These are phyloP conservation scores for Dasysyrphus albostriatus DNA, from an alignment of 2,888 invertebrate genomes.

Conservation along the genomic window DNA sequence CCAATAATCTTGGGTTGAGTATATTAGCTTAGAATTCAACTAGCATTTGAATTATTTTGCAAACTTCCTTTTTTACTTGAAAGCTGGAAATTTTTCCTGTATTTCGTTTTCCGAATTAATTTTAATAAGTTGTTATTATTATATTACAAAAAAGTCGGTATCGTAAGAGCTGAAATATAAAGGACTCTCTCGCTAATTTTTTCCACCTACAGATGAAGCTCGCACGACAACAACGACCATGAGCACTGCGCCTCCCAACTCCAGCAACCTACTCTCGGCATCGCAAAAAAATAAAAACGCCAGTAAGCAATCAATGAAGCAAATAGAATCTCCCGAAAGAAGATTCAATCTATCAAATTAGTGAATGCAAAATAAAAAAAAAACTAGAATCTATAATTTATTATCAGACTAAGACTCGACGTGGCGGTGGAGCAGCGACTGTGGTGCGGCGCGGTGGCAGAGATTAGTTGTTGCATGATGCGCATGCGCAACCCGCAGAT, in stretches of 20 bases:
- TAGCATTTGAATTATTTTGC: too few species aligned
- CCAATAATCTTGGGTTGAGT: too few species aligned
- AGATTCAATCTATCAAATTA: slow-evolving; percentile 76
- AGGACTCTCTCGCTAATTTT: slow-evolving; percentile 50
- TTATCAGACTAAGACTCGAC: slow-evolving; percentile 62
- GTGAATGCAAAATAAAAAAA: slow-evolving; percentile 50
- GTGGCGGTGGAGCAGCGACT: too few species aligned
- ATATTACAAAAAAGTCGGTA: not conserved
- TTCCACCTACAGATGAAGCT: slow-evolving; percentile 58
- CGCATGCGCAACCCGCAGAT: slow-evolving; percentile 50
- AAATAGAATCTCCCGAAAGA: slow-evolving; percentile 75
- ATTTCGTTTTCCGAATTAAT: too few species aligned
- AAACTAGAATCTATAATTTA: slow-evolving; percentile 71
- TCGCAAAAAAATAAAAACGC: slow-evolving; percentile 46
- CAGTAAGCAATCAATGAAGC: slow-evolving; percentile 72
- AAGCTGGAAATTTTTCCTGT: too few species aligned
- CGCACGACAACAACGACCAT: slow-evolving; percentile 5
- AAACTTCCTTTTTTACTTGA: too few species aligned
- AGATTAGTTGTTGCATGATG: slow-evolving; percentile 70
- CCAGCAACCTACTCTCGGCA: not conserved
- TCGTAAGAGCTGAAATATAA: not conserved
- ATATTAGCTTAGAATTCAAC: too few species aligned
- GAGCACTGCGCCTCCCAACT: slow-evolving; percentile 4
- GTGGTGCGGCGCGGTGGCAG: slow-evolving; percentile 42
- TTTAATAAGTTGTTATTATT: not conserved